Evolutionary conservation across 2,113 vertebrate species (phyloP), one percentile per base, ranked within the genome.

Genomic region (Macquaria ambigua): DNA sequence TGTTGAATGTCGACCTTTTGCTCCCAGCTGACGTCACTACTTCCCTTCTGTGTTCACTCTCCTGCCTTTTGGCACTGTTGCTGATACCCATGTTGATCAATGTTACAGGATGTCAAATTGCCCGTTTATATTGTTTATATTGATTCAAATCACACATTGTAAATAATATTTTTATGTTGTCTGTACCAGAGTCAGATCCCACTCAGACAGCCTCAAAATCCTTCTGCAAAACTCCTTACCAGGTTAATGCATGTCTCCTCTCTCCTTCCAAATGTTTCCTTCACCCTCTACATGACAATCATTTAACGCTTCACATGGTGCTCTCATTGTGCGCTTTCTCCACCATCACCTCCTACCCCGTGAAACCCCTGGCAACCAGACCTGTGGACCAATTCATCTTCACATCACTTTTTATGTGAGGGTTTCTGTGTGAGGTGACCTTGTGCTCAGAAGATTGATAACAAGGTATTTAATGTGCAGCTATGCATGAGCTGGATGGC

Each of bases 361-460:
- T 72, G 73, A 46, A 69, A 59, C 25, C 74, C 50, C 39, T 48
- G 56, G 70, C 63, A 67, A 34, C 62, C 39, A 43, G 18, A 37
- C 39, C 37, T 16, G 25, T 31, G 43, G 21, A n/a, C 58, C 31
- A 50, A 73, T 76, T 76, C 21, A 84, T 81, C 53, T 46, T 53
- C 56, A 56, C 23, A 21, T 69, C 25, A 1, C 14, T n/a, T 52
- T 59, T 78, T 34, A 23, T 31, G 41, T 58, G 23, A 52, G 23
- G 37, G 23, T 39, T 34, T 59, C 25, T 62, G 55, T 52, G 53
- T 20, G 48, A 41, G 34, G 71, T 71, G 84, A 87, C 78, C 69
- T 82, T 79, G 72, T 20, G 31, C 34, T n/a, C 55, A 58, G 59
- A 39, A 66, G 73, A 83, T 28, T 79, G 23, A 90, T 77, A 64